Evolutionary conservation across 2,113 vertebrate species (phyloP), one percentile per base, ranked within the genome.

Genomic region (Tricholaema leucomelas): DNA sequence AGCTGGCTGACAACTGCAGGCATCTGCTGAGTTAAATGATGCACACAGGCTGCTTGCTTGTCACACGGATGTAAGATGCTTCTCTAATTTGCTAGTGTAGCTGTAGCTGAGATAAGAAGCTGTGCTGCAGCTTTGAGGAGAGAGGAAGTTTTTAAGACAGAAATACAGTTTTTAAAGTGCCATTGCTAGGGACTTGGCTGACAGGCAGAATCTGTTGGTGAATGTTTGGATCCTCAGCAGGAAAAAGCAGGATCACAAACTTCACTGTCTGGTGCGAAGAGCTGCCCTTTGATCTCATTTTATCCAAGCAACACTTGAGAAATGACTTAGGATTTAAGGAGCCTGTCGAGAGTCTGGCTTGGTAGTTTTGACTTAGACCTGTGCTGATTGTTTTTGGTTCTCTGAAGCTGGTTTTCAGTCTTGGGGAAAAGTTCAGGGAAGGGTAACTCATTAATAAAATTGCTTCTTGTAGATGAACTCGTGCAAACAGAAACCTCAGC

Each of bases 391-490:
- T 78, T 94, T 78, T 64, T 9, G 6, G 65, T 70, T 77, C 46
- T 75, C 60, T 70, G 56, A 76, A 85, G 60, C 33, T 80, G 81
- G 1, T 87, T 91, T 94, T 88, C 58, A 90, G 67, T 95, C 83
- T 88, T 90, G 17, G 92, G 86, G 71, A 88, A 94, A 95, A 94
- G 86, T 93, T 96, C 93, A 90, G 77, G 74, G 81, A 84, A 70
- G 5, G 0, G 93, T 96, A 93, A 93, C 86, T 90, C 90, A 95
- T 93, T 79, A 91, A 95, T 94, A 92, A 94, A 88, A 55, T 81
- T 63, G 27, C 70, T 86, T 91, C 72, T 90, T 0, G 0, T 93
- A 44, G 27, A 27, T 89, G 90, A 89, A 85, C 90, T 87, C 2
- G 0, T 65, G 76, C 86, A 95, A 88, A 95, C 16, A 90, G 73